These are phyloP conservation scores for Ormia ochracea DNA, from an alignment of 2,888 invertebrate species.

Conservation along the genomic window DNA sequence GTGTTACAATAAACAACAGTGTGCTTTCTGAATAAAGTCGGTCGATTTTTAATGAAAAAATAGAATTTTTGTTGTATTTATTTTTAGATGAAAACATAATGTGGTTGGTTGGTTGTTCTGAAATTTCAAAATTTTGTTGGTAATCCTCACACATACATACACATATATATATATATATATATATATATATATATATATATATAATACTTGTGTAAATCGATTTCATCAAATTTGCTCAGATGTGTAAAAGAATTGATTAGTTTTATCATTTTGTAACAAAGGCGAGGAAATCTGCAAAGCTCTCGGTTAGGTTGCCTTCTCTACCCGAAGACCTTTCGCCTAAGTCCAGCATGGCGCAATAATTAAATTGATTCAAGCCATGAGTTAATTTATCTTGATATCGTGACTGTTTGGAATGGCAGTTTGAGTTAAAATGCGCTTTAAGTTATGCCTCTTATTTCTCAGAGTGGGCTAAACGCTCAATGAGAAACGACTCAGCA, in stretches of 20 bases:
- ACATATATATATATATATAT: neutral
- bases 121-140: conserved; percentile 41
- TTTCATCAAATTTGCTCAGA: neutral
- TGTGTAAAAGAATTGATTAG: neutral
- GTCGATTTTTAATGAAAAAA: conserved; percentile 49
- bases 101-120: conserved; percentile 19
- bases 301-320: no score
- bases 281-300: no score
- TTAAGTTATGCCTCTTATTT: no score
- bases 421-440: no score
- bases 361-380: no score
- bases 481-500: no score
- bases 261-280: neutral
- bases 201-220: neutral
- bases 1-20: conserved; percentile 60
- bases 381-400: no score
- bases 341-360: no score
- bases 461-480: no score
- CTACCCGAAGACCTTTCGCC: no score
- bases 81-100: conserved; percentile 54
- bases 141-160: conserved; percentile 13
- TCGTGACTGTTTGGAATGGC: no score
- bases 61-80: conserved; percentile 37
- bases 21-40: conserved; percentile 57
- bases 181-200: neutral